These are phyloP conservation scores for Lasioglossum zephyrum DNA, from an alignment of 2,888 invertebrate species.

Conservation along the genomic window DNA sequence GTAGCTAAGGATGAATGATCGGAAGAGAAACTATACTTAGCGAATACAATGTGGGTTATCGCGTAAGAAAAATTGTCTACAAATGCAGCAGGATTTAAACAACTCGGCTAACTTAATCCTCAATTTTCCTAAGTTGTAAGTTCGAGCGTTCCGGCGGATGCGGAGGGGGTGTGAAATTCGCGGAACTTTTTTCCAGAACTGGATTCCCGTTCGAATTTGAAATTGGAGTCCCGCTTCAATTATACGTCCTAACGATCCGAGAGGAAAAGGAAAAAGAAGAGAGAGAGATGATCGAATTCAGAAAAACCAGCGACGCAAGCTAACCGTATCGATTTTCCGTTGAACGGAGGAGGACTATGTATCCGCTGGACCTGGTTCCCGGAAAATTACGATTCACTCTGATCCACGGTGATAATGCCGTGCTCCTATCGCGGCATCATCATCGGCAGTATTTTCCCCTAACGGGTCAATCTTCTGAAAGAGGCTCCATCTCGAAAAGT, in stretches of 20 bases:
- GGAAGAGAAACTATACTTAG: neutral
- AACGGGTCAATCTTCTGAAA: conserved; percentile 60
- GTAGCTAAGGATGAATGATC: too few species aligned
- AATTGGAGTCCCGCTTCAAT: neutral
- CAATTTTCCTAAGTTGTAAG: neutral
- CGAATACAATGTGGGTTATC: neutral
- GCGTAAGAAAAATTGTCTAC: neutral
- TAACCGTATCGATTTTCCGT: conserved; percentile 35
- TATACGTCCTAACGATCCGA: neutral
- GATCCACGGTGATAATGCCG: conserved; percentile 51
- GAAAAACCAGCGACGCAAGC: conserved; percentile 20
- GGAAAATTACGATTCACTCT: conserved; percentile 61
- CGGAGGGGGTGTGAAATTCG: neutral
- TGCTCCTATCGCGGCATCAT: conserved; percentile 34
- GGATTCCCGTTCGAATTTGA: neutral
- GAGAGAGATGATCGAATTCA: conserved; percentile 11
- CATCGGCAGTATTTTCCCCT: conserved; percentile 37
- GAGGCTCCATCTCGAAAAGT: conserved; percentile 53
- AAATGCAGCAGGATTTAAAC: neutral
- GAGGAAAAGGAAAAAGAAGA: neutral
- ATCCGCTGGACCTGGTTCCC: conserved; percentile 17
- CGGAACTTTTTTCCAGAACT: neutral
- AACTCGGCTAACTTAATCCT: neutral
- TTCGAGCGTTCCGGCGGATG: neutral
- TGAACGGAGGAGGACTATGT: conserved; percentile 35